These are phyloP conservation scores for Nephrocerus scutellatus DNA, from an alignment of 2,888 invertebrate species.

Conservation along the genomic window DNA sequence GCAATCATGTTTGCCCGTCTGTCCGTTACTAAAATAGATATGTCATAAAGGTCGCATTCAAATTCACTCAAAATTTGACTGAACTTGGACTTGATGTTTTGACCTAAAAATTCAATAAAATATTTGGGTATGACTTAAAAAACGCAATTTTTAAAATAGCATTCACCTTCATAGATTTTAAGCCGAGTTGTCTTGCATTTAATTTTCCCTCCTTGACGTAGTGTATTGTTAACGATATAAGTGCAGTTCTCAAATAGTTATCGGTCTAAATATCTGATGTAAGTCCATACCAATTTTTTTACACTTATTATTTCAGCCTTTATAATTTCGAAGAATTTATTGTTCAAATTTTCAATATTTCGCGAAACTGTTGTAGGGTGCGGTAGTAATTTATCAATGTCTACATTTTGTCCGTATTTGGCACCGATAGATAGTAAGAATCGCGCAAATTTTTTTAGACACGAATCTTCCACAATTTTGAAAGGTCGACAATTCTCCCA, in stretches of 20 bases:
- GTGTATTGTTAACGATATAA: conserved; percentile 18
- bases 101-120: conserved; percentile 11
- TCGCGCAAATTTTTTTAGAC: conserved; percentile 13
- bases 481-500: conserved; percentile 19
- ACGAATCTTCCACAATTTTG: conserved; percentile 15
- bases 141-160: conserved; percentile 12
- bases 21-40: conserved; percentile 12
- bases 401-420: conserved; percentile 15
- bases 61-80: conserved; percentile 16
- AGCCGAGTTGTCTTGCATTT: conserved; percentile 10
- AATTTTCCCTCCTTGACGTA: conserved; percentile 16
- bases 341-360: conserved; percentile 14
- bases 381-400: conserved; percentile 13
- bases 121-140: conserved; percentile 8
- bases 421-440: conserved; percentile 14
- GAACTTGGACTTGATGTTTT: conserved; percentile 16
- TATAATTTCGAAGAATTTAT: conserved; percentile 4
- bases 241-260: conserved; percentile 16
- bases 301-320: conserved; percentile 10
- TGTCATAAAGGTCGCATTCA: conserved; percentile 12
- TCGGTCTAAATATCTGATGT: conserved; percentile 21
- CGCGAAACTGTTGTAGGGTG: conserved; percentile 17
- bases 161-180: conserved; percentile 12
- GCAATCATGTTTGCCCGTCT: conserved; percentile 13
- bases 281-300: conserved; percentile 19